phyloP scores from a whole-genome alignment of 2,113 vertebrate genomes.

The Lepisosteus osseus region DNA sequence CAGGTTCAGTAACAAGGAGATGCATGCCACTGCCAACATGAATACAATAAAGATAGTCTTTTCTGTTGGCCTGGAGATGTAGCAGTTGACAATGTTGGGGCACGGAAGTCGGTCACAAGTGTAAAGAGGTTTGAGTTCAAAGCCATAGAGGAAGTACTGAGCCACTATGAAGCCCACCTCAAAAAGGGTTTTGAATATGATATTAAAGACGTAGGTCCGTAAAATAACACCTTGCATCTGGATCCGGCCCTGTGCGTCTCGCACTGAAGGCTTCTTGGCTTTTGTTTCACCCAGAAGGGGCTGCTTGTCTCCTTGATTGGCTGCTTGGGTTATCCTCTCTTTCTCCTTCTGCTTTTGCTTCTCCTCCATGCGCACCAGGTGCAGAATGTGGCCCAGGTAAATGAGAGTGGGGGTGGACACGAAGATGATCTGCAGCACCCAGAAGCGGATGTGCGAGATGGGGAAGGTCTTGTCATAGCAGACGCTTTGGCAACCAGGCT shows the following conservation, averaged over 20 bases:
- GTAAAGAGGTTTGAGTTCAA: conserved; percentile 80
- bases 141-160: conserved; percentile 79
- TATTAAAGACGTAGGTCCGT: conserved; percentile 75
- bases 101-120: conserved; percentile 79
- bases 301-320: conserved; percentile 40
- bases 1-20: conserved; percentile 81
- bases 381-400: conserved; percentile 83
- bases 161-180: conserved; percentile 81
- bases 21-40: conserved; percentile 76
- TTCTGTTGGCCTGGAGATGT: conserved; percentile 82
- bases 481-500: conserved; percentile 83
- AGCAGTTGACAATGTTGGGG: conserved; percentile 81
- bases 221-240: conserved; percentile 70
- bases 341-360: conserved; percentile 63
- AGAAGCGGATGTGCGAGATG: conserved; percentile 87
- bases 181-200: conserved; percentile 80
- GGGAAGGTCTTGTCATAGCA: conserved; percentile 86
- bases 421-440: conserved; percentile 90
- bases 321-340: not conserved
- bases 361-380: conserved; percentile 78
- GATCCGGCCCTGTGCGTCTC: conserved; percentile 63
- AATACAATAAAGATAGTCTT: conserved; percentile 86
- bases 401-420: conserved; percentile 83
- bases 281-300: conserved; percentile 44
- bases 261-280: conserved; percentile 36